Evolutionary conservation across 2,113 vertebrate genomes (phyloP).

Genomic region (Eonycteris spelaea): DNA sequence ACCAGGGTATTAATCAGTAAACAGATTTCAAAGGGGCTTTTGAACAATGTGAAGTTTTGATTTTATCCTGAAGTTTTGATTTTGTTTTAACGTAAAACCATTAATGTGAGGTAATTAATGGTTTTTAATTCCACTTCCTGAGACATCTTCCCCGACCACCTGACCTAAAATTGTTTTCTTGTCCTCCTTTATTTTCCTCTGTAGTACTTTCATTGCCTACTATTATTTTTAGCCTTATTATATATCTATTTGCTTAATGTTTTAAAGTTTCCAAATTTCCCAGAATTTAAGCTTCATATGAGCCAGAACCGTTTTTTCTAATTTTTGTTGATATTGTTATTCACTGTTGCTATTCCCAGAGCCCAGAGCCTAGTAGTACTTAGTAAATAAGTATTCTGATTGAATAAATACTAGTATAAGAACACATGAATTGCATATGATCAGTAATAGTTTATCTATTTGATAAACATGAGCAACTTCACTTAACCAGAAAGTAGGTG

Average conservation of each 20-base stretch:
- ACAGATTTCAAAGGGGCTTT: background rate
- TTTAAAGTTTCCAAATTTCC: background rate
- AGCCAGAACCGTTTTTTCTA: background rate
- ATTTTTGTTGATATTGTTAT: background rate
- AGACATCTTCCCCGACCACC: background rate
- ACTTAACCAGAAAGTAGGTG: background rate
- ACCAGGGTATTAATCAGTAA: background rate
- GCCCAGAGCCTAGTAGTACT: background rate
- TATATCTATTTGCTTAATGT: background rate
- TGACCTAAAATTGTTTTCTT: background rate
- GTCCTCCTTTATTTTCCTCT: background rate
- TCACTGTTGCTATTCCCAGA: background rate
- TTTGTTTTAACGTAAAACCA: too few species aligned
- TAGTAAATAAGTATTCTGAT: background rate
- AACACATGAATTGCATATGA: background rate
- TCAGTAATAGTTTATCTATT: background rate
- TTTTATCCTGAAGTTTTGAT: background rate
- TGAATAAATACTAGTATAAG: background rate
- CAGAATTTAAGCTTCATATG: background rate
- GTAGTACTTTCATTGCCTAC: background rate
- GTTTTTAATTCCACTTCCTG: background rate
- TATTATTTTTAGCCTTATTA: background rate
- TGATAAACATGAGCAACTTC: background rate
- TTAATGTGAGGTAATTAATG: background rate
- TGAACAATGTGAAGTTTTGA: background rate